A percentile compares a stretch with the other conserved stretches of the same genome.
Evolutionary conservation across 2,113 vertebrate genomes (phyloP).

Genomic region (Craseonycteris thonglongyai): DNA sequence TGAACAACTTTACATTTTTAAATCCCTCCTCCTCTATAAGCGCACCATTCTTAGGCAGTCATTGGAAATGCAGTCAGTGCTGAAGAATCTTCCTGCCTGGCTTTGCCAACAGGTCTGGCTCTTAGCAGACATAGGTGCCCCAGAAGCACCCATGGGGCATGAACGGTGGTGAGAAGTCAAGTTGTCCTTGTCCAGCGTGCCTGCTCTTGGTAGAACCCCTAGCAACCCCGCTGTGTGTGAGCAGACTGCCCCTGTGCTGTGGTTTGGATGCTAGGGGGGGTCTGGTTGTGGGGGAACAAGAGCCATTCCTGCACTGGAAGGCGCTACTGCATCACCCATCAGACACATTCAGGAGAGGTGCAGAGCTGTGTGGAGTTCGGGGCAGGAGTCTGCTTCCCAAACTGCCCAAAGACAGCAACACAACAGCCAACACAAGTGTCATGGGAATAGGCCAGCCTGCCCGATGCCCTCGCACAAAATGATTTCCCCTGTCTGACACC

Average conservation of each 20-base stretch:
- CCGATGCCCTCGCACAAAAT: conserved; percentile 61
- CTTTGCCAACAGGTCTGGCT: neutral
- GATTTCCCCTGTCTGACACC: conserved; percentile 43
- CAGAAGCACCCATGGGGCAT: fast-evolving
- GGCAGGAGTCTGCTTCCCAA: conserved; percentile 22
- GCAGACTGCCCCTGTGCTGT: neutral
- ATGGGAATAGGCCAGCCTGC: conserved; percentile 20
- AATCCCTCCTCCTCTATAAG: neutral
- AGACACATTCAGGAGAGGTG: neutral
- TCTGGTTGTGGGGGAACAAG: neutral
- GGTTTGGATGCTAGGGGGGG: neutral
- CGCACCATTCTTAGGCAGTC: neutral
- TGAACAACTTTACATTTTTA: neutral
- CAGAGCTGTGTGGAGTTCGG: neutral
- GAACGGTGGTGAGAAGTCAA: neutral
- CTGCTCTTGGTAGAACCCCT: neutral
- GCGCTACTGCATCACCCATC: neutral
- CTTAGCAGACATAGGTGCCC: neutral
- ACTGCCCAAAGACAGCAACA: conserved; percentile 12
- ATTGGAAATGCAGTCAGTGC: neutral
- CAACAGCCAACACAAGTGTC: conserved; percentile 53
- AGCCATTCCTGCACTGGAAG: neutral
- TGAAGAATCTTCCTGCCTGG: neutral
- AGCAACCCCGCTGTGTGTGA: fast-evolving
- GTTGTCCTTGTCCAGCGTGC: neutral